Evolutionary conservation across 2,888 invertebrate species (phyloP).

Genomic region (Rugalucina vietnamica): DNA sequence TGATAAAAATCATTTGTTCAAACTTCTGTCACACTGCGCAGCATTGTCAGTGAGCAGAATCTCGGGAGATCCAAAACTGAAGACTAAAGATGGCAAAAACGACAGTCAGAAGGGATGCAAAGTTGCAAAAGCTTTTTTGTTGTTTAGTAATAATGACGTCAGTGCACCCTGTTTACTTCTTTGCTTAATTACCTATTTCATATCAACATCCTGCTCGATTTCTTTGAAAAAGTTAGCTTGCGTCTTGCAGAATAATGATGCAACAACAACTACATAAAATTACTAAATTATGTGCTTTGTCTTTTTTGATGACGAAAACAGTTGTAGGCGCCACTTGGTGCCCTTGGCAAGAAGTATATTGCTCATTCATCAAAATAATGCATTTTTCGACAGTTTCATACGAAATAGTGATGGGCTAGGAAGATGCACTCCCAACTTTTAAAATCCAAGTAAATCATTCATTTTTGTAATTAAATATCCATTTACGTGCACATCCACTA

Average conservation of each 20-base stretch:
- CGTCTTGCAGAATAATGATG: not conserved
- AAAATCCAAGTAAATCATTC: too few relatives aligned
- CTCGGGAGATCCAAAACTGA: too few relatives aligned
- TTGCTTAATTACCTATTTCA: not conserved
- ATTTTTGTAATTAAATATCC: too few relatives aligned
- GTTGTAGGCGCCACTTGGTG: not conserved
- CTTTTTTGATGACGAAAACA: not conserved
- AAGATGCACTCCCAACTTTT: not conserved
- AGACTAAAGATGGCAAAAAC: too few relatives aligned
- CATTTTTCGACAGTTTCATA: not conserved
- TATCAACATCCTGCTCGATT: not conserved
- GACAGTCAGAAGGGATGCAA: too few relatives aligned
- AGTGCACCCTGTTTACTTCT: too few relatives aligned
- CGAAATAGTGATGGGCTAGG: not conserved
- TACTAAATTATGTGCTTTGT: not conserved
- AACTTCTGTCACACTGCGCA: too few relatives aligned
- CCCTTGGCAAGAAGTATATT: not conserved
- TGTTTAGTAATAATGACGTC: too few relatives aligned
- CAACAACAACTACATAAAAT: not conserved
- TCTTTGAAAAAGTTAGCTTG: not conserved
- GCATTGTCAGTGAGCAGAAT: too few relatives aligned
- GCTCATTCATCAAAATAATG: not conserved
- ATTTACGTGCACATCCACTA: too few relatives aligned
- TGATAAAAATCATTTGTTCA: too few relatives aligned
- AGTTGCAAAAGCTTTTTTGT: too few relatives aligned